phyloP scores from a whole-genome alignment of 2,888 invertebrate species.

The Prenolepis imparis region DNA sequence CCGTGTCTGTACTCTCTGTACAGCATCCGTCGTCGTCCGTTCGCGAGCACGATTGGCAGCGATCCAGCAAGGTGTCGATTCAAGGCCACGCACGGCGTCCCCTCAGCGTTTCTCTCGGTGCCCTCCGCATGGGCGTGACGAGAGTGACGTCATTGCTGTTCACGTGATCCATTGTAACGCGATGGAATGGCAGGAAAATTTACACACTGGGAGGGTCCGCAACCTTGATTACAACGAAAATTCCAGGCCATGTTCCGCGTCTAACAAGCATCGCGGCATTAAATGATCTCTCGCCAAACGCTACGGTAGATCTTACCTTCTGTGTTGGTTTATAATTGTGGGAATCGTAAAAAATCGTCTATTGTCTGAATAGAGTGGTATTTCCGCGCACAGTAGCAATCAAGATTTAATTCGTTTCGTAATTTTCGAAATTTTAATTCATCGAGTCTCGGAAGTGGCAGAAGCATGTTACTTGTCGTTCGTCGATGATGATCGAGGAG shows the following conservation, averaged over 20 bases:
- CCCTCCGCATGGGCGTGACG: constrained; percentile 57
- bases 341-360: background rate
- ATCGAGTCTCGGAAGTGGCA: background rate
- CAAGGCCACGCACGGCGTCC: constrained; percentile 63
- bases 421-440: background rate
- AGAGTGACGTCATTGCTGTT: constrained; percentile 33
- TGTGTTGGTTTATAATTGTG: background rate
- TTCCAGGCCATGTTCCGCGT: background rate
- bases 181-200: constrained; percentile 56
- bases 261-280: background rate
- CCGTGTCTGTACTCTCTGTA: too few species aligned
- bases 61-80: constrained; percentile 75
- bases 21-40: constrained; percentile 80
- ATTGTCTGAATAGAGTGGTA: background rate
- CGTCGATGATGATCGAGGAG: constrained; percentile 52
- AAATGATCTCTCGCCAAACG: background rate
- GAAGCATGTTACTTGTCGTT: background rate
- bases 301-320: background rate
- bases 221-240: constrained; percentile 32
- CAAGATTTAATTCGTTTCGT: background rate
- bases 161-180: constrained; percentile 52
- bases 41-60: constrained; percentile 71
- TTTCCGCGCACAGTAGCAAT: background rate
- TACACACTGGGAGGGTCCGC: constrained; percentile 14
- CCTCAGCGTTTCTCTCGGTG: constrained; percentile 26